Conservation (phyloP, 2,888 invertebrate genomes). For the Epinotia brunnichana region DNA sequence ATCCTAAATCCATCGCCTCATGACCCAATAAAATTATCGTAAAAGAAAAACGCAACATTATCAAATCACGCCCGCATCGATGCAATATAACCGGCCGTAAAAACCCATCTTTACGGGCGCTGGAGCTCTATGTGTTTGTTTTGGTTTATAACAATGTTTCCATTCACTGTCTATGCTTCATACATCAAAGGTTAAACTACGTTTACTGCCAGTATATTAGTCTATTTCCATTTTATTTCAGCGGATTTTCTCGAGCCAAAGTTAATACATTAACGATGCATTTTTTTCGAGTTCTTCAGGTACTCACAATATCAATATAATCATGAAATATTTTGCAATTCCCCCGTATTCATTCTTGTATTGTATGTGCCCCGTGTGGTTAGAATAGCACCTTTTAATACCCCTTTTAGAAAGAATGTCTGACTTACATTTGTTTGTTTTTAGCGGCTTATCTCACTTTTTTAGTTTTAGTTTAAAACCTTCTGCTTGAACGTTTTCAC, state of each 20-base stretch:
- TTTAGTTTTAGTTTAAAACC: too few relatives aligned
- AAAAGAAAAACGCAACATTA: slow-evolving; percentile 16
- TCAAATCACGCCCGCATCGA: background rate
- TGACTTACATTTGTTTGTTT: too few relatives aligned
- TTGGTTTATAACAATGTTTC: slow-evolving; percentile 31
- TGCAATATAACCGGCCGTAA: slow-evolving; percentile 25
- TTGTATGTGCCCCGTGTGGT: too few relatives aligned
- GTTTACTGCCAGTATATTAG: slow-evolving; percentile 25
- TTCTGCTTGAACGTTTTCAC: too few relatives aligned
- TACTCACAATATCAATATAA: too few relatives aligned
- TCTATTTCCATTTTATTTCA: slow-evolving; percentile 25
- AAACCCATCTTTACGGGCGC: slow-evolving; percentile 27
- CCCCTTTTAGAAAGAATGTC: too few relatives aligned
- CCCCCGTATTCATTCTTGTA: too few relatives aligned
- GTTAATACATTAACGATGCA: slow-evolving; percentile 1
- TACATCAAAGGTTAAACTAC: slow-evolving; percentile 23
- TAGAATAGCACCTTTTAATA: too few relatives aligned
- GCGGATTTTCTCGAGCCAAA: slow-evolving; percentile 7
- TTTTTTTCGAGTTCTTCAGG: background rate
- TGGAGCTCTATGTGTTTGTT: slow-evolving; percentile 19
- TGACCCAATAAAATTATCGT: background rate
- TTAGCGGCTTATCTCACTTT: too few relatives aligned
- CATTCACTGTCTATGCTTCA: slow-evolving; percentile 26
- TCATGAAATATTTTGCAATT: too few relatives aligned
- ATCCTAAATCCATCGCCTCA: background rate